phyloP scores from a whole-genome alignment of 1,140 invertebrate species.

The Penaeus indicus region DNA sequence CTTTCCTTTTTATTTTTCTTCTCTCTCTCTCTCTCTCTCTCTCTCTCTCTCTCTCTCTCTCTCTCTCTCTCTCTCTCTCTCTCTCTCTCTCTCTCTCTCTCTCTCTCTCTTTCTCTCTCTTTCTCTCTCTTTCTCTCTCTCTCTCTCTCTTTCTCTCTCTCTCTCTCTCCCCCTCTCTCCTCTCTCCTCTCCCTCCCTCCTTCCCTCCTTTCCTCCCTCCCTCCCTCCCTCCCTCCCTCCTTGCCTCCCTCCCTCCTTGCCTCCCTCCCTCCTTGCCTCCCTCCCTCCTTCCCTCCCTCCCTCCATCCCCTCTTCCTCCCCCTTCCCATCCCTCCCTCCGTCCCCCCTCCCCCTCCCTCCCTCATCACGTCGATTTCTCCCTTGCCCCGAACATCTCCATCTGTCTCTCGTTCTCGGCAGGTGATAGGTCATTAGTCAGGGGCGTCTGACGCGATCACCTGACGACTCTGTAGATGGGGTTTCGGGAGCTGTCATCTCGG shows the following conservation, averaged over 20 bases:
- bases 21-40: no score
- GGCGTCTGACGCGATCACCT: no score
- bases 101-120: not conserved
- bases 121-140: not conserved
- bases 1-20: no score
- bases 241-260: not conserved
- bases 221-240: not conserved
- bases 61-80: constrained; percentile 33
- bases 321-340: not conserved
- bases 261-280: not conserved
- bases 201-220: not conserved
- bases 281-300: not conserved
- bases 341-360: constrained; percentile 8
- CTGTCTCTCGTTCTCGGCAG: constrained; percentile 7
- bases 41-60: constrained; percentile 16
- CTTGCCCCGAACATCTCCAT: constrained; percentile 18
- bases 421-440: no score
- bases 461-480: no score
- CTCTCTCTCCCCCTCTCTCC: not conserved
- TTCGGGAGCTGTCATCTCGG: no score
- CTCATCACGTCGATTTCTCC: not conserved
- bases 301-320: not conserved
- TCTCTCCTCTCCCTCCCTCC: no score
- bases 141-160: not conserved
- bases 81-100: constrained; percentile 10